phyloP scores from a whole-genome alignment of 2,888 invertebrate species.

The Herminia tarsipennalis region DNA sequence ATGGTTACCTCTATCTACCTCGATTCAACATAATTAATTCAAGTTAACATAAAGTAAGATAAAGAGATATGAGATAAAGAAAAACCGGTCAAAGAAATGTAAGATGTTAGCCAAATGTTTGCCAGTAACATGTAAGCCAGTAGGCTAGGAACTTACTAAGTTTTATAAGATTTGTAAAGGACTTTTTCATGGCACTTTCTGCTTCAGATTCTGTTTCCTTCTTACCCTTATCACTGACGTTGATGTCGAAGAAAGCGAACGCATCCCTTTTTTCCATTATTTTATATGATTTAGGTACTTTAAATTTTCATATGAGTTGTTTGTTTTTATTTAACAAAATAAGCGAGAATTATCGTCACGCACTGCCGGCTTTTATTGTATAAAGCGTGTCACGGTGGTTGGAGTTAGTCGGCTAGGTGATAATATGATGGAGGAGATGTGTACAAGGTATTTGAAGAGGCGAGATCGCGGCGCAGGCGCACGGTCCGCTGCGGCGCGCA shows the following conservation, averaged over 20 bases:
- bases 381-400: slow-evolving; percentile 11
- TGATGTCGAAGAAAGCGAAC: slow-evolving; percentile 73
- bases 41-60: no score
- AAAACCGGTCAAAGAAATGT: no score
- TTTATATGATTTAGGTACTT: not conserved
- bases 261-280: slow-evolving; percentile 69
- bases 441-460: slow-evolving; percentile 15
- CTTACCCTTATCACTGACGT: slow-evolving; percentile 63
- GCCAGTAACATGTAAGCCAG: no score
- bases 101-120: no score
- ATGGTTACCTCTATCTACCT: no score
- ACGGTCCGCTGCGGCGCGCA: slow-evolving; percentile 37
- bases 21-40: no score
- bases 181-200: slow-evolving; percentile 51
- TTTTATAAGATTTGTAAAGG: slow-evolving; percentile 68
- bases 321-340: slow-evolving; percentile 11
- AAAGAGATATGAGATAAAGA: no score
- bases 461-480: slow-evolving; percentile 40
- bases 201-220: slow-evolving; percentile 45
- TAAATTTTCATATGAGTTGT: not conserved
- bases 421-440: slow-evolving; percentile 5
- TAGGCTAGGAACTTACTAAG: slow-evolving; percentile 72
- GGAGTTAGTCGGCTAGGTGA: slow-evolving; percentile 7
- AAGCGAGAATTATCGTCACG: slow-evolving; percentile 22
- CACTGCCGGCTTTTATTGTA: slow-evolving; percentile 11